Evolutionary conservation across 2,113 vertebrate genomes (phyloP).

Genomic region (Eudyptes chrysolophus): DNA sequence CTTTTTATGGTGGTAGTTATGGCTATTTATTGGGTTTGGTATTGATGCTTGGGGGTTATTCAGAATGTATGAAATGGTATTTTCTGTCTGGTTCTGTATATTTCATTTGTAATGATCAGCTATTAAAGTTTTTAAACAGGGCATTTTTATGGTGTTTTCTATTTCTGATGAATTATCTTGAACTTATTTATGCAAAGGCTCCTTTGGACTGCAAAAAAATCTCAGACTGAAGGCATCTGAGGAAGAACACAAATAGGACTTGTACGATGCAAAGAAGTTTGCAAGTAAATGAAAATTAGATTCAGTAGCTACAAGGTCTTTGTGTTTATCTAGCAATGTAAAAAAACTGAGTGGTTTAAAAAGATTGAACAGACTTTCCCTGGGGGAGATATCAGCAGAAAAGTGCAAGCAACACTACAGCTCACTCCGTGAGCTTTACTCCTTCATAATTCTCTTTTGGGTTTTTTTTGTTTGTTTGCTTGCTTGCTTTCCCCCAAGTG

Average conservation of each 20-base stretch:
- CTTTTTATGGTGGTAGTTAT: background rate
- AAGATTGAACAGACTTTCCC: background rate
- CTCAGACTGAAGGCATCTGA: background rate
- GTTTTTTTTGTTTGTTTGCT: too few relatives aligned
- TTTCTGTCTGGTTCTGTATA: background rate
- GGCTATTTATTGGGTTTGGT: background rate
- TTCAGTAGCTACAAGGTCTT: background rate
- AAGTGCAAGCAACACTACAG: background rate
- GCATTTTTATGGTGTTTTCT: background rate
- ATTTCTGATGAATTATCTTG: background rate
- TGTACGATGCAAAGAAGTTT: background rate
- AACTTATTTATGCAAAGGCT: background rate
- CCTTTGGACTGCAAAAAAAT: background rate
- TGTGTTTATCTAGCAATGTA: background rate
- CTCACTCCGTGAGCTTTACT: background rate
- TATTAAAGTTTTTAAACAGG: background rate
- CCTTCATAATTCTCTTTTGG: background rate
- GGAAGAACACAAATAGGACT: background rate
- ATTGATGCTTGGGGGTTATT: background rate
- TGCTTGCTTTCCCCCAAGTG: accelerated
- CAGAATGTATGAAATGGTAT: background rate
- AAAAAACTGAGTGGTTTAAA: background rate
- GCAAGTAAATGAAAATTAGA: background rate
- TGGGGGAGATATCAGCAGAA: background rate
- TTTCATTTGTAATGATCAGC: background rate